Base-by-base conservation (phyloP, 2,113 vertebrate genomes). In the Equus przewalskii region DNA sequence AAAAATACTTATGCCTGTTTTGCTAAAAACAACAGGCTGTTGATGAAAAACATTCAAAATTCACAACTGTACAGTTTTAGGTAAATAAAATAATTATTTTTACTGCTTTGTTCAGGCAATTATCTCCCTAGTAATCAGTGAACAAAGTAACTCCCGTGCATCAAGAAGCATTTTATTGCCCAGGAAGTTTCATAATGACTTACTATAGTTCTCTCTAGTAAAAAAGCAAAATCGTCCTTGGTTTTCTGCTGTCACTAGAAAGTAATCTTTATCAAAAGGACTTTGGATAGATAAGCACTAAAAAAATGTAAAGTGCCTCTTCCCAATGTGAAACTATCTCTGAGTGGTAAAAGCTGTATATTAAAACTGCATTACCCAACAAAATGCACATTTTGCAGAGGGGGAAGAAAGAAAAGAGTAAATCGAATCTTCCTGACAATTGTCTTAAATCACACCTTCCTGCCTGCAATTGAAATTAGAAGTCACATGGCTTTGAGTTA, bases 391-490 rank as follows among this genome's bases (percentile, higher is more conserved):
- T 88, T 96, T 96, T 89, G 75, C 84, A 92, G 58, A 89, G 41
- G 73, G 49, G 64, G 67, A 93, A 84, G 67, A 64, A 95, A 95
- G 72, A 88, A 94, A 95, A 96, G 92, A 95, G 95, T 96, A 96
- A 97, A 96, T 92, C 78, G 89, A 97, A 89, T 91, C 97, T 97
- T 96, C 60, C 65, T 96, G 96, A 98, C 95, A 94, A 97, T 95
- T 96, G 97, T 96, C 97, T 97, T 97, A 97, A 97, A 98, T 98
- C 97, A 97, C 65, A 96, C 87, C 73, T 96, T 97, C 95, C 94
- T 95, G 80, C 70, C 94, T 96, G 76, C 84, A 81, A 80, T 46
- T 78, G 92, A 93, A 96, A 98, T 96, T 96, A 92, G 88, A 97
- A 97, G 86, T 94, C 87, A 95, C 83, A 54, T 82, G 83, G 94